Conservation (phyloP, 2,113 vertebrate genomes). For the Damaliscus lunatus region DNA sequence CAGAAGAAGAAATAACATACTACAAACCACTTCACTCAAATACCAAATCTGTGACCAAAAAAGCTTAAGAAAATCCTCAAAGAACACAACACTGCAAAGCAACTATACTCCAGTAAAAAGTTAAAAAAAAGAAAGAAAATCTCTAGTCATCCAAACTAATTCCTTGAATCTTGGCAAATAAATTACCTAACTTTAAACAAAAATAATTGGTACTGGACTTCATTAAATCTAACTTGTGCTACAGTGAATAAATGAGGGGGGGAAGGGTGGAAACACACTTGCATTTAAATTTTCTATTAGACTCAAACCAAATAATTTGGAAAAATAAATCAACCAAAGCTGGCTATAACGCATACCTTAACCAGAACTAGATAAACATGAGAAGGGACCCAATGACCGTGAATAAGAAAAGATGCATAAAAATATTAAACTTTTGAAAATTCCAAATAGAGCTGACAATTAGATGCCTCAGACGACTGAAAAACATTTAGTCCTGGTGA, state of each 20-base stretch:
- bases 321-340: slow-evolving; percentile 73
- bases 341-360: slow-evolving; percentile 66
- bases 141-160: background rate
- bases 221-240: slow-evolving; percentile 62
- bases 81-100: background rate
- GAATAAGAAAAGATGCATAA: background rate
- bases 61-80: background rate
- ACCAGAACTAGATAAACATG: slow-evolving; percentile 70
- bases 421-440: background rate
- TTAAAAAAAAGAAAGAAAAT: background rate
- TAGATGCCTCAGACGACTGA: background rate
- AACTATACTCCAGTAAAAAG: background rate
- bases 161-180: background rate
- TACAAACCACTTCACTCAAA: slow-evolving; percentile 65
- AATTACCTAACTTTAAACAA: background rate
- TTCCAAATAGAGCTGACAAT: background rate
- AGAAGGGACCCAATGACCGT: background rate
- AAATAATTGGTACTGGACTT: background rate
- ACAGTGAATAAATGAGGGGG: slow-evolving; percentile 55
- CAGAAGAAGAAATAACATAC: background rate
- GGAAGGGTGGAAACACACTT: background rate
- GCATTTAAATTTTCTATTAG: slow-evolving; percentile 71
- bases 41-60: slow-evolving; percentile 69
- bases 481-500: background rate
- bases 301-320: slow-evolving; percentile 46